Percentiles rank a stretch among this genome's conserved stretches.
These are phyloP conservation scores for Gnathonemus longibarbis DNA, from an alignment of 2,113 vertebrate genomes.

Conservation along the genomic window DNA sequence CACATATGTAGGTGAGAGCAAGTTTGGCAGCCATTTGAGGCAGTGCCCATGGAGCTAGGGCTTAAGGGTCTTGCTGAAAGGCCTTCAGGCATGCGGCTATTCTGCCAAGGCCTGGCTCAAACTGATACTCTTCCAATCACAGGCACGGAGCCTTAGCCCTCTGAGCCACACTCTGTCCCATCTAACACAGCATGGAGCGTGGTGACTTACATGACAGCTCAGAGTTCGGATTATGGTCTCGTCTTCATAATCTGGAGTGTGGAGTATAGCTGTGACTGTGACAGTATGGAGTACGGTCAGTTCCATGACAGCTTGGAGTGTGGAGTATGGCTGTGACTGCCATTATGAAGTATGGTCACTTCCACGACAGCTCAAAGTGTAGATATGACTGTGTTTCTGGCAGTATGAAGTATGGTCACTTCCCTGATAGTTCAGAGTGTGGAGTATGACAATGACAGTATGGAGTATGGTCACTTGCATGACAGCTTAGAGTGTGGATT, in stretches of 20 bases:
- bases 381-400: not conserved
- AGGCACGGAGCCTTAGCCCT: not conserved
- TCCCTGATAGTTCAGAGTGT: not conserved
- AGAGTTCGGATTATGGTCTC: not conserved
- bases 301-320: not conserved
- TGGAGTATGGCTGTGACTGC: not conserved
- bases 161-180: not conserved
- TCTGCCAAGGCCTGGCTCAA: not conserved
- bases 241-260: not conserved
- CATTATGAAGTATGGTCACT: not conserved
- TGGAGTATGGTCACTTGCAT: not conserved
- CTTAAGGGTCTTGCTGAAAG: not conserved
- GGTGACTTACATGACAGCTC: not conserved
- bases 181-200: not conserved
- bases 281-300: not conserved
- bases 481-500: not conserved
- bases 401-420: not conserved
- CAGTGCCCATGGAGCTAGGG: not conserved
- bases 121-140: not conserved
- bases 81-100: not conserved
- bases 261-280: not conserved
- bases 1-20: not conserved
- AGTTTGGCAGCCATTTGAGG: not conserved
- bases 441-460: not conserved
- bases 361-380: not conserved